These are phyloP conservation scores for Drosophila fungiperda DNA, from an alignment of 2,888 invertebrate species.

Conservation along the genomic window DNA sequence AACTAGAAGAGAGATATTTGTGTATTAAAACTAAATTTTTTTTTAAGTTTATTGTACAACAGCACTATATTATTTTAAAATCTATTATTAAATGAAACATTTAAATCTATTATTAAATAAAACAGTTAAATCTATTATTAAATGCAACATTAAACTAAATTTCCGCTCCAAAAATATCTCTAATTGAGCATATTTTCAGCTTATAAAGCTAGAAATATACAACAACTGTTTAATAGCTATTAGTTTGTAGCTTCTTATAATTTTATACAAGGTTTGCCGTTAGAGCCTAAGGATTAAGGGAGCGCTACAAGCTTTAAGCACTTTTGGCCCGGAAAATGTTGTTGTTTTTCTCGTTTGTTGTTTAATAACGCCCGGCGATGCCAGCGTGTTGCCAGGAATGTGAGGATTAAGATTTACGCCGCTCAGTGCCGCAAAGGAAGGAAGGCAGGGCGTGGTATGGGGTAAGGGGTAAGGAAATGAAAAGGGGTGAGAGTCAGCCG, in stretches of 20 bases:
- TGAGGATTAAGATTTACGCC: conserved; percentile 77
- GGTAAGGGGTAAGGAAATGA: conserved; percentile 16
- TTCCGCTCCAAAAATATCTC: background rate
- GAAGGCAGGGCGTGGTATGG: background rate
- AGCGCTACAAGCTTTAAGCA: conserved; percentile 15
- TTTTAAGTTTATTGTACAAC: background rate
- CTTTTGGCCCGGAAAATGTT: conserved; percentile 30
- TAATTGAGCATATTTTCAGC: background rate
- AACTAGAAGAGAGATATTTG: background rate
- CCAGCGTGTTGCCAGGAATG: conserved; percentile 66
- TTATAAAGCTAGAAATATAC: background rate
- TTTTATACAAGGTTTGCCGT: conserved; percentile 7
- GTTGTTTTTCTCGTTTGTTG: conserved; percentile 30
- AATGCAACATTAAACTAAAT: background rate
- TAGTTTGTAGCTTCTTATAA: background rate
- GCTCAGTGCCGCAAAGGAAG: conserved; percentile 47
- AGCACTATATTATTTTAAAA: background rate
- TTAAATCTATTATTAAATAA: background rate
- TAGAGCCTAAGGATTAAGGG: conserved; percentile 8
- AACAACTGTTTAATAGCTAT: background rate
- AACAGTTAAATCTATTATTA: background rate
- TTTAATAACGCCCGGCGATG: conserved; percentile 59
- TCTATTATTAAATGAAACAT: background rate
- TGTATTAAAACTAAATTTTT: background rate
- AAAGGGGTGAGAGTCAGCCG: conserved; percentile 37